Conservation (phyloP, 2,888 invertebrate genomes). For the Diaperis boleti region DNA sequence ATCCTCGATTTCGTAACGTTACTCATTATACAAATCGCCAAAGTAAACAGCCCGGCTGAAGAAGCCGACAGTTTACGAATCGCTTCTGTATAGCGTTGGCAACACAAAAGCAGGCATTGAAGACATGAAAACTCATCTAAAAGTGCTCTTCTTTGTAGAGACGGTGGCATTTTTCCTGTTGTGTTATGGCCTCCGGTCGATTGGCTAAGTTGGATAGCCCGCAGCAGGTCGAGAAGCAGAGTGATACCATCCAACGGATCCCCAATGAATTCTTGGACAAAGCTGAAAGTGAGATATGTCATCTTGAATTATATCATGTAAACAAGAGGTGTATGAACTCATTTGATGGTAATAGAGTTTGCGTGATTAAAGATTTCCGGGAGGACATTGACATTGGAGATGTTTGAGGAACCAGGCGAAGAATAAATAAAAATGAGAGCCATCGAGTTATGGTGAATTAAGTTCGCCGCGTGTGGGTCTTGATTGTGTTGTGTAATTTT, state of each 20-base stretch:
- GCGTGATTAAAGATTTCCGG: slow-evolving; percentile 3
- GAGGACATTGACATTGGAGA: slow-evolving; percentile 4
- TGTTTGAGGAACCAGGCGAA: not conserved
- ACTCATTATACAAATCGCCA: slow-evolving; percentile 89
- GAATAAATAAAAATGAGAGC: not conserved
- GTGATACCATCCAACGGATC: slow-evolving; percentile 90
- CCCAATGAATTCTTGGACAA: slow-evolving; percentile 92
- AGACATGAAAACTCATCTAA: slow-evolving; percentile 91
- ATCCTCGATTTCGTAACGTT: slow-evolving; percentile 88
- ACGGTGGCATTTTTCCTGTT: slow-evolving; percentile 72
- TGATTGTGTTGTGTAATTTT: slow-evolving; percentile 16
- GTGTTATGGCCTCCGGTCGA: slow-evolving; percentile 66
- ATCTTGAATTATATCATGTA: not conserved
- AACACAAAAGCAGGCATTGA: slow-evolving; percentile 87
- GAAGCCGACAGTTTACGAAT: slow-evolving; percentile 81
- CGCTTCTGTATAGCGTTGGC: slow-evolving; percentile 83
- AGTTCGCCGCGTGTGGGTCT: not conserved
- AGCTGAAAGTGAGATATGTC: slow-evolving; percentile 71
- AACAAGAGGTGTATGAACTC: slow-evolving; percentile 22
- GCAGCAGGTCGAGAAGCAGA: slow-evolving; percentile 84
- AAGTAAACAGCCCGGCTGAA: slow-evolving; percentile 84
- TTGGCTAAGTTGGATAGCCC: slow-evolving; percentile 87
- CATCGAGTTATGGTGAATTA: too few relatives aligned
- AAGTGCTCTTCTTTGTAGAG: slow-evolving; percentile 79
- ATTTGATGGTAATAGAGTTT: slow-evolving; percentile 15